phyloP scores from a whole-genome alignment of 1,140 invertebrate species.

The Polypedilum vanderplanki region DNA sequence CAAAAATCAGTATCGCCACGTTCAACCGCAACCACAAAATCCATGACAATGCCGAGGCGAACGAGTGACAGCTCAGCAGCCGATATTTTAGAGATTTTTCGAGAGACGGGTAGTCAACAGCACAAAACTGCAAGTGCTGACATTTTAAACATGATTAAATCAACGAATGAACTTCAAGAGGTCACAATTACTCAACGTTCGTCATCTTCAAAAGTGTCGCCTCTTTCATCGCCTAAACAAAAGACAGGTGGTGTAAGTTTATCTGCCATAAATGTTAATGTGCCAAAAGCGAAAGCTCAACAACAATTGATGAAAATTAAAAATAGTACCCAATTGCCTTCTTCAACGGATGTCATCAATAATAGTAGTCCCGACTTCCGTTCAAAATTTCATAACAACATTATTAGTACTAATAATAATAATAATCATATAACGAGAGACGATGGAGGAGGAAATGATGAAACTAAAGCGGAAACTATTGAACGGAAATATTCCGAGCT shows the following conservation, averaged over 20 bases:
- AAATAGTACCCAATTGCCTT: background rate
- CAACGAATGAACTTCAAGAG: background rate
- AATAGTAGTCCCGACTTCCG: conserved; percentile 15
- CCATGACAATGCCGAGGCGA: background rate
- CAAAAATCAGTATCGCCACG: background rate
- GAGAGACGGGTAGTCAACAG: background rate
- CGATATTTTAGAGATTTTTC: background rate
- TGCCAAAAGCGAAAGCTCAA: conserved; percentile 19
- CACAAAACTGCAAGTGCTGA: background rate
- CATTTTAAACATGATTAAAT: background rate
- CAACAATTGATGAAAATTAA: background rate
- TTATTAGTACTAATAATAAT: background rate
- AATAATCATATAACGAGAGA: background rate
- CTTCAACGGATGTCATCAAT: background rate
- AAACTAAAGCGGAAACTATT: background rate
- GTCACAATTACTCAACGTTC: conserved; percentile 15
- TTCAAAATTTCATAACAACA: background rate
- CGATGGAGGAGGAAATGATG: background rate
- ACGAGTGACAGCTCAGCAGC: background rate
- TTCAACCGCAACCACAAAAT: background rate
- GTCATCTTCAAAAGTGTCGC: background rate
- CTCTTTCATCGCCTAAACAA: conserved; percentile 12
- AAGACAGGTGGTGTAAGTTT: background rate
- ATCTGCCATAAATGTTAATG: conserved; percentile 23
- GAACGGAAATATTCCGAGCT: background rate